Evolutionary conservation across 2,113 vertebrate genomes (phyloP), one percentile per base, ranked within the genome.

Genomic region (Corythaixoides concolor): DNA sequence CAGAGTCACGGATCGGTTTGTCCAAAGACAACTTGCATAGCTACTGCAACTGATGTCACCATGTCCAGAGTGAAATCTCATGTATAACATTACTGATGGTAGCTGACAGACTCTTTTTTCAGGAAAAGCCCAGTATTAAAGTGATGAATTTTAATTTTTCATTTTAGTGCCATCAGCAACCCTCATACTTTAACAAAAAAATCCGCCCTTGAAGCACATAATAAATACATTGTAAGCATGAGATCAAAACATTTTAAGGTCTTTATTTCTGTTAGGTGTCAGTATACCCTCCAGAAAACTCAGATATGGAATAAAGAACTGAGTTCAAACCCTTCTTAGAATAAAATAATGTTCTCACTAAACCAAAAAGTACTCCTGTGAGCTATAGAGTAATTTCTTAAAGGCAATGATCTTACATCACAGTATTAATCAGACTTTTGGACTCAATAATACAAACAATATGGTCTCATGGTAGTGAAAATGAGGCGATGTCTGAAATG

Each of bases 1-100:
- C 8, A 28, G 49, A 59, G 26, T 28, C 30, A 69, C 2, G 1
- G 19, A 89, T 0, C 0, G 1, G 33, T 81, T 81, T 84, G n/a
- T 24, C n/a, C 35, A 33, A 68, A 90, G 43, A 49, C 35, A 94
- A 47, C 13, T 68, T 41, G 9, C 50, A 53, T 85, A 30, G 23
- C 43, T 91, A 39, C 23, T 63, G 35, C 21, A 81, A 37, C 27
- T 73, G n/a, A 59, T 15, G 35, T 35, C 69, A 87, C 23, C 17
- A 82, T 13, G 22, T 49, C 13, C 45, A 85, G 24, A 50, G 8
- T 21, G 39, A 85, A 90, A 89, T 28, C 33, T 22, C 1, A 7
- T 7, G 9, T 55, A 27, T 47, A 83, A 41, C 18, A 49, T 60
- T 52, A 79, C 12, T 13, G 12, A 85, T 3, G 37, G 27, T 18